Conservation (phyloP, 2,888 invertebrate genomes). For the Plusia festucae region DNA sequence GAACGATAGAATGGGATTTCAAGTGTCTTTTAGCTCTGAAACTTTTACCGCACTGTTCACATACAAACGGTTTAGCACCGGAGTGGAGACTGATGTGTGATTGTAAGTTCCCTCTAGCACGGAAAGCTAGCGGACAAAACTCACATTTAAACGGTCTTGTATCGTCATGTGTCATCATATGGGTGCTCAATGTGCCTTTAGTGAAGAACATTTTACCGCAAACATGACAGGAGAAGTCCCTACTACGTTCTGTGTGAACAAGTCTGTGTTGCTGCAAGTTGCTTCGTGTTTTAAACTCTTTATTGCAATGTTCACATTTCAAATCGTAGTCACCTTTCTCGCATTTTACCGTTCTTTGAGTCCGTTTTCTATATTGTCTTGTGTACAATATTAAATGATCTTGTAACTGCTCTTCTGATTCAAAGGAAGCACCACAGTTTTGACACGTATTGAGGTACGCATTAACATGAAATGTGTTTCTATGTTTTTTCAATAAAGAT, state of each 20-base stretch:
- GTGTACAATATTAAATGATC: slow-evolving; percentile 76
- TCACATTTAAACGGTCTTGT: slow-evolving; percentile 82
- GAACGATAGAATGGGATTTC: slow-evolving; percentile 85
- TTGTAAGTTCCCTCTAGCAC: slow-evolving; percentile 81
- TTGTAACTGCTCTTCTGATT: slow-evolving; percentile 72
- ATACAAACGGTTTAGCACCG: slow-evolving; percentile 82
- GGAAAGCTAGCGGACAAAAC: slow-evolving; percentile 80
- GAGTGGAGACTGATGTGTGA: slow-evolving; percentile 83
- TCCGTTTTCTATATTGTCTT: slow-evolving; percentile 66
- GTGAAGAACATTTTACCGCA: slow-evolving; percentile 87
- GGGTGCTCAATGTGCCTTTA: slow-evolving; percentile 81
- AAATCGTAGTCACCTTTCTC: slow-evolving; percentile 66
- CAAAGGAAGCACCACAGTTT: slow-evolving; percentile 77
- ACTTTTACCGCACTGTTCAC: slow-evolving; percentile 85
- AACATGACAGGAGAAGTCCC: slow-evolving; percentile 82
- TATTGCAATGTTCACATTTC: slow-evolving; percentile 79
- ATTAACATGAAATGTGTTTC: slow-evolving; percentile 64
- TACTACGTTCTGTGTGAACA: slow-evolving; percentile 82
- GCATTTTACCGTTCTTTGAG: slow-evolving; percentile 54
- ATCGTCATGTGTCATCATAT: slow-evolving; percentile 82
- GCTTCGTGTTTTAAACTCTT: slow-evolving; percentile 80
- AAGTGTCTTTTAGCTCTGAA: slow-evolving; percentile 83
- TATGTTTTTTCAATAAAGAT: slow-evolving; percentile 73
- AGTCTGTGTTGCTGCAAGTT: slow-evolving; percentile 80
- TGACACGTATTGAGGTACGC: slow-evolving; percentile 68